These are phyloP conservation scores for Microcebus murinus DNA, from an alignment of 2,113 vertebrate species.

Conservation along the genomic window DNA sequence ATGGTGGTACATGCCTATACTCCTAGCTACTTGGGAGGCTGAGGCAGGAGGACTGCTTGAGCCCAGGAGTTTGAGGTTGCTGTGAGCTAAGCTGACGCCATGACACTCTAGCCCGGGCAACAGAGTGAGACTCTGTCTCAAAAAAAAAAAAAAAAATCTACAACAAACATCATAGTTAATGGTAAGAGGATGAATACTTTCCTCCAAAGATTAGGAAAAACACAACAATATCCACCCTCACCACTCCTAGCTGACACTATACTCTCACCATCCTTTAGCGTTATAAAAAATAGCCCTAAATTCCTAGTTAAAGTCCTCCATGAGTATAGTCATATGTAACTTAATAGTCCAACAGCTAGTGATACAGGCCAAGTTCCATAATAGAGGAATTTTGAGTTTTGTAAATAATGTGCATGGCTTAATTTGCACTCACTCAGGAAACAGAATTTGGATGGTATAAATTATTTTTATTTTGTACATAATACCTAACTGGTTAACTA, in stretches of 20 bases:
- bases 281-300: conserved; percentile 23
- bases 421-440: conserved; percentile 44
- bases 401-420: not conserved
- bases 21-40: no score
- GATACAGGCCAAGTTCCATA: not conserved
- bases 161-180: not conserved
- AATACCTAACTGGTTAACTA: not conserved
- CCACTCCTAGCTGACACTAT: not conserved
- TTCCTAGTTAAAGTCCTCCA: not conserved
- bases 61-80: no score
- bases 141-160: not conserved
- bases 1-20: no score
- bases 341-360: not conserved
- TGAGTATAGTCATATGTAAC: not conserved
- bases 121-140: no score
- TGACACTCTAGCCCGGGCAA: no score
- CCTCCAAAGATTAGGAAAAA: not conserved
- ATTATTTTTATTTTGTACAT: not conserved
- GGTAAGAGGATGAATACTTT: not conserved
- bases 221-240: not conserved
- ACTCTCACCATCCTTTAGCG: not conserved
- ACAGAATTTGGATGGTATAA: not conserved
- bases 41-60: no score
- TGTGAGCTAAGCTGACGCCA: no score
- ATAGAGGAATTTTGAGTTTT: not conserved